Conservation (phyloP, 2,113 vertebrate genomes). For the Candoia aspera region DNA sequence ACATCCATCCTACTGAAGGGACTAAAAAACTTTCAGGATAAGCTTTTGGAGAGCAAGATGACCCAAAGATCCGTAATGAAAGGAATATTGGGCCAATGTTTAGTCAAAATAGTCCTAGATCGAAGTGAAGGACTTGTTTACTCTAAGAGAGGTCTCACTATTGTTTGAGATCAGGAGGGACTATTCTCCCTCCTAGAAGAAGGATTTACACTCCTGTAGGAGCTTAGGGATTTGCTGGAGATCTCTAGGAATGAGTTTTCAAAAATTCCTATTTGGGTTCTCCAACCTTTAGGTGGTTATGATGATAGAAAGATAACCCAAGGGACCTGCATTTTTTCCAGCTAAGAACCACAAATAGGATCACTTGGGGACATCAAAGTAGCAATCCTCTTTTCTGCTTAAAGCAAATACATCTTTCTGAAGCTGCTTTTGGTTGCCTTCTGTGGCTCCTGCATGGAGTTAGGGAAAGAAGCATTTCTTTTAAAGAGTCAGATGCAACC, state of each 20-base stretch:
- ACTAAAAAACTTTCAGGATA: background rate
- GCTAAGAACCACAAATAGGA: background rate
- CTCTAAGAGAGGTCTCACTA: background rate
- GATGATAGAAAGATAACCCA: background rate
- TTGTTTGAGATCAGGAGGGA: background rate
- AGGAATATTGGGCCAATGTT: too few relatives aligned
- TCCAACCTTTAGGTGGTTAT: background rate
- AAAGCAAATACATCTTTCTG: background rate
- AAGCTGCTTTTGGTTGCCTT: background rate
- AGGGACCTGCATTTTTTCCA: background rate
- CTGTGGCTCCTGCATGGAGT: background rate
- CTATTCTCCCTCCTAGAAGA: background rate
- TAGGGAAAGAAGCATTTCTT: background rate
- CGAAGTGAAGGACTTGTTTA: too few relatives aligned
- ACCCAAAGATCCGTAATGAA: too few relatives aligned
- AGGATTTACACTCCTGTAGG: background rate
- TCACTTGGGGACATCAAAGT: background rate
- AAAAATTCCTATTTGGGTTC: background rate
- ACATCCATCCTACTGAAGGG: background rate
- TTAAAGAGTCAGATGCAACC: background rate
- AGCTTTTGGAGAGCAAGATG: too few relatives aligned
- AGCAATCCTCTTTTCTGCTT: background rate
- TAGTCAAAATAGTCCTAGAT: too few relatives aligned
- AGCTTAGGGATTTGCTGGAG: background rate
- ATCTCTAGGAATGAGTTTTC: background rate